phyloP scores from a whole-genome alignment of 2,888 invertebrate species.

The Agriopis leucophaearia region DNA sequence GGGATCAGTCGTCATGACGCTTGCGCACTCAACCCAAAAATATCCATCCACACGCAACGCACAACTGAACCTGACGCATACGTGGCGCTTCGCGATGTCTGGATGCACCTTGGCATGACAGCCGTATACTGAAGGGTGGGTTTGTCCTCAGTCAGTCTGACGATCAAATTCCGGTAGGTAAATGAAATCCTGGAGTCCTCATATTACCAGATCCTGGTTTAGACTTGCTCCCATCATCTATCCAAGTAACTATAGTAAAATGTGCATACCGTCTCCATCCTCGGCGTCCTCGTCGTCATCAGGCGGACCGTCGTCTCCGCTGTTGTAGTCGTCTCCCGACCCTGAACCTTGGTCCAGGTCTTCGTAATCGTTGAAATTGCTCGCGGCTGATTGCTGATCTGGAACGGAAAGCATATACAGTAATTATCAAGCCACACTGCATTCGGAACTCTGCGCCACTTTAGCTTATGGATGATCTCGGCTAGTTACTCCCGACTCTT shows the following conservation, averaged over 20 bases:
- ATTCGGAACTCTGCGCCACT: background rate
- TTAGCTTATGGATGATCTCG: background rate
- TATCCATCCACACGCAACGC: no score
- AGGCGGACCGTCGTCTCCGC: conserved; percentile 79
- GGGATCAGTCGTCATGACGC: no score
- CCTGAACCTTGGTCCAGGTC: conserved; percentile 88
- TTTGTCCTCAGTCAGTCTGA: no score
- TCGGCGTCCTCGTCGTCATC: conserved; percentile 75
- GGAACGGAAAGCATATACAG: conserved; percentile 39
- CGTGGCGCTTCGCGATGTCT: no score
- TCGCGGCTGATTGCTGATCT: conserved; percentile 76
- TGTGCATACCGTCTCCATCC: conserved; percentile 53
- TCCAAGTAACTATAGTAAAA: background rate
- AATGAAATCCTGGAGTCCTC: no score
- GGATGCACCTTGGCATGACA: no score
- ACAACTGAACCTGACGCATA: no score
- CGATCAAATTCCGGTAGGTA: no score
- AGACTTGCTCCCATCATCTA: background rate
- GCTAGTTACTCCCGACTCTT: no score
- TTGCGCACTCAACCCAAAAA: no score
- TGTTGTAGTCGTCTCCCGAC: conserved; percentile 89
- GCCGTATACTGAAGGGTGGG: no score
- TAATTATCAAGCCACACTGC: background rate
- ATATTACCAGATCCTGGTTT: no score
- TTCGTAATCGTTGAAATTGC: conserved; percentile 56